A percentile compares a stretch with the other conserved stretches of the same genome.
Conservation (phyloP, 2,113 vertebrate species). For the Cottus gobio region DNA sequence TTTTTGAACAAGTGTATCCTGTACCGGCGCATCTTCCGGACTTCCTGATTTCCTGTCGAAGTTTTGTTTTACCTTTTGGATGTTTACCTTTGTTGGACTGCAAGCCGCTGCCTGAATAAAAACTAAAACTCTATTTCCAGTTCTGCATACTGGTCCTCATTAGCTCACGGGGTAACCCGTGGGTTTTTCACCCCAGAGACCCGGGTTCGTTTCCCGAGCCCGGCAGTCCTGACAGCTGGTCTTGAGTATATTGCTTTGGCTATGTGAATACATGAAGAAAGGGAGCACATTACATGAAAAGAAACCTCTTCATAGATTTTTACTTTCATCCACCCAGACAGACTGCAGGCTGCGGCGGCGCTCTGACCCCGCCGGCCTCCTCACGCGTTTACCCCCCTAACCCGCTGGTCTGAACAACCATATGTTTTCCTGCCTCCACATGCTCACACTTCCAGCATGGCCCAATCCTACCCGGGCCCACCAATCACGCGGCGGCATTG, state of each 20-base stretch:
- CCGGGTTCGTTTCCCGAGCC: too few relatives aligned
- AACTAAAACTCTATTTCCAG: too few relatives aligned
- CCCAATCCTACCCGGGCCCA: slow-evolving; percentile 1
- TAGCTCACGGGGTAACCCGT: too few relatives aligned
- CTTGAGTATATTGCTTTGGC: not conserved
- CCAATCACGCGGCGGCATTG: slow-evolving; percentile 59
- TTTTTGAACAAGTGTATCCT: too few relatives aligned
- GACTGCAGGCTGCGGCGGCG: not conserved
- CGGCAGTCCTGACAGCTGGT: too few relatives aligned
- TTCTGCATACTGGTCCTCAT: too few relatives aligned
- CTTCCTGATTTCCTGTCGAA: too few relatives aligned
- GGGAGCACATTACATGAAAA: not conserved
- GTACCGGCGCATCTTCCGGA: too few relatives aligned
- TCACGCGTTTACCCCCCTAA: slow-evolving; percentile 51
- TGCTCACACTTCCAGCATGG: slow-evolving; percentile 65
- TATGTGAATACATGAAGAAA: not conserved
- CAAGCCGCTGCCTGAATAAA: too few relatives aligned
- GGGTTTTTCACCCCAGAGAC: too few relatives aligned
- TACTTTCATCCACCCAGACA: not conserved
- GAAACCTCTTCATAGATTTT: not conserved
- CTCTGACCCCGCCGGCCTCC: slow-evolving; percentile 1
- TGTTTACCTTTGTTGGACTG: too few relatives aligned
- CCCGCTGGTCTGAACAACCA: slow-evolving; percentile 68
- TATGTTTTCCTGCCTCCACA: slow-evolving; percentile 62
- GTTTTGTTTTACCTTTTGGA: too few relatives aligned